A percentile compares a stretch with the other conserved stretches of the same genome.
phyloP scores from a whole-genome alignment of 2,888 invertebrate species.

The Stramonita haemastoma region DNA sequence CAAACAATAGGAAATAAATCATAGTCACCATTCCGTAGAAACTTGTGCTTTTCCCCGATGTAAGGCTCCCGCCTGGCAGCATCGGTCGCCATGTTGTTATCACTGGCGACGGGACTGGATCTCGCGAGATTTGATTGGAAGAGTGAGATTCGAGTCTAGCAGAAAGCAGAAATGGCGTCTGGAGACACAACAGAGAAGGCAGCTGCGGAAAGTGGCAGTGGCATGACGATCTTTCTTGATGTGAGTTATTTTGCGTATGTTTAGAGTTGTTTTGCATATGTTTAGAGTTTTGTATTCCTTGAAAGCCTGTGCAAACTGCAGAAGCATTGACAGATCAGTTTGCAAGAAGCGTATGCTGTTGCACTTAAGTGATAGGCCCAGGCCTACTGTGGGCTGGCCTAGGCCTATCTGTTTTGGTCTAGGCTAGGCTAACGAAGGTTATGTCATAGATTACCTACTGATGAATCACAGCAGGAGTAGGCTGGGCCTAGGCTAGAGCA shows the following conservation, averaged over 20 bases:
- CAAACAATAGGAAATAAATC: not conserved
- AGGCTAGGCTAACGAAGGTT: no score
- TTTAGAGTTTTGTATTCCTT: no score
- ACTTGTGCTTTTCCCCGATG: conserved; percentile 64
- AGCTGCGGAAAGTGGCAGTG: conserved; percentile 58
- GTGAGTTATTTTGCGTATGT: conserved; percentile 51
- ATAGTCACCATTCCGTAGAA: conserved; percentile 62
- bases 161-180: conserved; percentile 31
- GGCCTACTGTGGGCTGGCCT: no score
- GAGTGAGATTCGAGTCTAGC: not conserved
- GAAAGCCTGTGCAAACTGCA: no score
- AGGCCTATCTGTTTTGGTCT: no score
- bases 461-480: no score
- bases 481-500: no score
- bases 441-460: no score
- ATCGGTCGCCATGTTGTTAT: conserved; percentile 71
- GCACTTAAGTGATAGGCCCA: no score
- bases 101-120: conserved; percentile 60
- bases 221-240: conserved; percentile 69
- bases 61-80: conserved; percentile 57
- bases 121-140: conserved; percentile 40
- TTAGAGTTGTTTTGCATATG: no score
- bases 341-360: no score
- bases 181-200: conserved; percentile 35
- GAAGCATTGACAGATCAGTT: no score